Conservation (phyloP, 2,888 invertebrate species). For the Mesorhabditis belari region DNA sequence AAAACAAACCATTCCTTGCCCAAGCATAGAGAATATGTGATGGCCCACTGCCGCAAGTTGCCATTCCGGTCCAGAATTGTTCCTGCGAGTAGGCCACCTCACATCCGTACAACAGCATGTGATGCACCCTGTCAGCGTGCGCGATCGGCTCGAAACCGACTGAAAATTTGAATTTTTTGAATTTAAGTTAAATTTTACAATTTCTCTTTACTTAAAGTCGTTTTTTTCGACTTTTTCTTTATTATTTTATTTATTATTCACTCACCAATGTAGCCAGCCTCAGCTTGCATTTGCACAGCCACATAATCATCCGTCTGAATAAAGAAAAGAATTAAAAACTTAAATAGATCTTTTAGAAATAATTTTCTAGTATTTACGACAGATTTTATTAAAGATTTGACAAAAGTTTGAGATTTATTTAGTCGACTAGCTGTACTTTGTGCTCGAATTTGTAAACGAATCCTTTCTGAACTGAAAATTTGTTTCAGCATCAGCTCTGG, state of each 20-base stretch:
- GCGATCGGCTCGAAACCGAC: conserved; percentile 60
- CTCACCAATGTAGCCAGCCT: conserved; percentile 48
- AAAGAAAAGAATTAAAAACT: not conserved
- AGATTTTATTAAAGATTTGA: too few species aligned
- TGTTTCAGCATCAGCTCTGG: too few species aligned
- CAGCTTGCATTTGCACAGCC: conserved; percentile 39
- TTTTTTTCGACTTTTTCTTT: conserved; percentile 1
- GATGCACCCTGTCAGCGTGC: conserved; percentile 60
- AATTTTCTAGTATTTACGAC: not conserved
- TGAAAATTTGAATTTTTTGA: conserved; percentile 33
- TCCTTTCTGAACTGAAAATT: too few species aligned
- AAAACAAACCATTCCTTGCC: conserved; percentile 58
- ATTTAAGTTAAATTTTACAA: not conserved
- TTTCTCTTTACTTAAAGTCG: not conserved
- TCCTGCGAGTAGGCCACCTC: conserved; percentile 56
- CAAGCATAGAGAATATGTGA: conserved; percentile 62
- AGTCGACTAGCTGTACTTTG: too few species aligned
- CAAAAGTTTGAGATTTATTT: too few species aligned
- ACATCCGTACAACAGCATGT: conserved; percentile 63
- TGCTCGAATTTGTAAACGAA: too few species aligned
- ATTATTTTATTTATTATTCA: not conserved
- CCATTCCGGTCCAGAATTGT: conserved; percentile 59
- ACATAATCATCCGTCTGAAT: conserved; percentile 50
- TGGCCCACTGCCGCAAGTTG: conserved; percentile 51
- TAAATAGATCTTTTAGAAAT: not conserved